Evolutionary conservation across 1,140 invertebrate genomes (phyloP).

Genomic region (Aradophagus sp.): DNA sequence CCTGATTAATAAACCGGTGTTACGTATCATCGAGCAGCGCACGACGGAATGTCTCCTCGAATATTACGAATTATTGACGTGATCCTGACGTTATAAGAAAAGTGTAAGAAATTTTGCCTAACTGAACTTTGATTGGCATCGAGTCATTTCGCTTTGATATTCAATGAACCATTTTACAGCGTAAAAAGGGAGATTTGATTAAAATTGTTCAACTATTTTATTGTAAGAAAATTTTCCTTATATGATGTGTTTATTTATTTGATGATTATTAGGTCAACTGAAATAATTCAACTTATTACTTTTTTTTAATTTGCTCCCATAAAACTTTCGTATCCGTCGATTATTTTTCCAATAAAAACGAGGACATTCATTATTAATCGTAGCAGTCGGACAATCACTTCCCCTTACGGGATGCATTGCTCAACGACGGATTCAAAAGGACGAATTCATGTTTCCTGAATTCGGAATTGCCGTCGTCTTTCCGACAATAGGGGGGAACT

Average conservation of each 20-base stretch:
- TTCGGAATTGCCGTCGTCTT: constrained; percentile 38
- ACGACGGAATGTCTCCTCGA: constrained; percentile 53
- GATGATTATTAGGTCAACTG: too few relatives aligned
- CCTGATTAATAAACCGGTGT: constrained; percentile 70
- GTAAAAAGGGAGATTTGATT: too few relatives aligned
- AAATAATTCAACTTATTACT: background rate
- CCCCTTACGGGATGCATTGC: constrained; percentile 16
- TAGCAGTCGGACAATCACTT: constrained; percentile 18
- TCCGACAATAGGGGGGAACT: constrained; percentile 21
- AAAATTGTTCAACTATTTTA: too few relatives aligned
- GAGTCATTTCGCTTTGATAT: too few relatives aligned
- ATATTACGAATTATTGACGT: constrained; percentile 43
- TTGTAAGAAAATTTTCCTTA: too few relatives aligned
- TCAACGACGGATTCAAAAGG: constrained; percentile 13
- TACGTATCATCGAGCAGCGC: constrained; percentile 64
- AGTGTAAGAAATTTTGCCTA: constrained; percentile 19
- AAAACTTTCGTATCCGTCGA: too few relatives aligned
- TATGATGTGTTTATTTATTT: too few relatives aligned
- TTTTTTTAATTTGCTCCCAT: background rate
- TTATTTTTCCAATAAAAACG: constrained; percentile 2
- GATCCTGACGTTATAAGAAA: constrained; percentile 32
- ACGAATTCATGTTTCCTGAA: constrained; percentile 35
- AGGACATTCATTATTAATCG: constrained; percentile 17
- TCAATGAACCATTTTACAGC: too few relatives aligned
- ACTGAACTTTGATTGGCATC: too few relatives aligned